Conservation (phyloP, 2,797 vertebrate species). For the Labeo calbasu region DNA sequence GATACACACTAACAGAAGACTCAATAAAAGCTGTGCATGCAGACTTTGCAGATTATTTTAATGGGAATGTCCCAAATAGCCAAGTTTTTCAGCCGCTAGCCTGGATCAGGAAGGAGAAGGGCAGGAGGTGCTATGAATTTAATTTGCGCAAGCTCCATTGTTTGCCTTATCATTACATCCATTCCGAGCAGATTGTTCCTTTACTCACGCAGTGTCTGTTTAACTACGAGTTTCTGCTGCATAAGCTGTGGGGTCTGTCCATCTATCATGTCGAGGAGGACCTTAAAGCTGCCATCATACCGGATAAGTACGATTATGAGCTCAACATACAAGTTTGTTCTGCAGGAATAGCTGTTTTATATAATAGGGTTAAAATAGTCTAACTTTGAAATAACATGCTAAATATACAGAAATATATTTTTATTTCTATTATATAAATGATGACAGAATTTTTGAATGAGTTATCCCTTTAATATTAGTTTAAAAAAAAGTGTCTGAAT, state of each 20-base stretch:
- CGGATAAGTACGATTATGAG: conserved; percentile 69
- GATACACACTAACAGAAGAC: conserved; percentile 70
- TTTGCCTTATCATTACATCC: conserved; percentile 73
- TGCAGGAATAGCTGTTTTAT: not conserved
- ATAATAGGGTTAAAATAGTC: too few species aligned
- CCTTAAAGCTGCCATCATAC: conserved; percentile 70
- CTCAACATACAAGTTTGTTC: not conserved
- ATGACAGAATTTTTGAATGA: not conserved
- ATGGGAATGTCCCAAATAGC: conserved; percentile 39
- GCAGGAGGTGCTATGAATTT: conserved; percentile 64
- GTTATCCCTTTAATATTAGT: too few species aligned
- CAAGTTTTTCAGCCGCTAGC: conserved; percentile 71
- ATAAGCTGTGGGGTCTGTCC: conserved; percentile 77
- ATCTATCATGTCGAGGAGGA: conserved; percentile 75
- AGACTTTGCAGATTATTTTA: conserved; percentile 71
- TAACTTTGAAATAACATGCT: not conserved
- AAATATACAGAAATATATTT: not conserved
- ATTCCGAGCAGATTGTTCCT: conserved; percentile 69
- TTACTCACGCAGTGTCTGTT: conserved; percentile 76
- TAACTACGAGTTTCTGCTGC: conserved; percentile 78
- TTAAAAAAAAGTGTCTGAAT: not conserved
- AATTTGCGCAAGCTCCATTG: conserved; percentile 76
- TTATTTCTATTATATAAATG: not conserved
- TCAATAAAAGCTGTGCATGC: conserved; percentile 65
- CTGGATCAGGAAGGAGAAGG: conserved; percentile 56